A percentile compares a stretch with the other conserved stretches of the same genome.
phyloP scores from a whole-genome alignment of 2,113 vertebrate species.

The Heliornis fulica region DNA sequence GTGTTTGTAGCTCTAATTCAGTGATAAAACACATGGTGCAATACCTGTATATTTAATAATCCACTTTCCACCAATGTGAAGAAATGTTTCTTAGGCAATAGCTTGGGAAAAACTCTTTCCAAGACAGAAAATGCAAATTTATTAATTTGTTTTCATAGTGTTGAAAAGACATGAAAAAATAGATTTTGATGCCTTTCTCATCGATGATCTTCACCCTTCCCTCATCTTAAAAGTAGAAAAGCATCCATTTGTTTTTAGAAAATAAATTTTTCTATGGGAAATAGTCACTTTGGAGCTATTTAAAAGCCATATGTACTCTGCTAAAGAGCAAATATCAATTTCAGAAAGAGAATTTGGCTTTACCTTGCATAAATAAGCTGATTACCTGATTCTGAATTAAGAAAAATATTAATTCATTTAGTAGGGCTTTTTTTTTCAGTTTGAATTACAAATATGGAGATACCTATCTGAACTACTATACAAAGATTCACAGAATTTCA shows the following conservation, averaged over 20 bases:
- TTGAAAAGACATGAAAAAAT: neutral
- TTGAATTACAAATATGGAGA: neutral
- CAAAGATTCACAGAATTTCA: neutral
- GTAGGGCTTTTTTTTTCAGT: neutral
- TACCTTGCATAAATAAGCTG: neutral
- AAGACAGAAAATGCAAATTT: neutral
- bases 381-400: neutral
- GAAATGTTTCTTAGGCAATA: neutral
- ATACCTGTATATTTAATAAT: neutral
- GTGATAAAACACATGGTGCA: neutral
- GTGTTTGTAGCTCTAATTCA: neutral
- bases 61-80: neutral
- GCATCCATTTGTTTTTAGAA: neutral
- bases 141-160: neutral
- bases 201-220: neutral
- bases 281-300: neutral
- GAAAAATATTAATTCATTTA: neutral
- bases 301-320: neutral
- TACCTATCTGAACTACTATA: neutral
- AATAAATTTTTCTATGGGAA: neutral
- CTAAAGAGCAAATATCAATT: neutral
- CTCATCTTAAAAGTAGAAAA: neutral
- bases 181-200: neutral
- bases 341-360: neutral
- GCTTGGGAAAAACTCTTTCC: neutral